phyloP scores from a whole-genome alignment of 1,140 invertebrate species.

The Acyrthosiphon pisum region DNA sequence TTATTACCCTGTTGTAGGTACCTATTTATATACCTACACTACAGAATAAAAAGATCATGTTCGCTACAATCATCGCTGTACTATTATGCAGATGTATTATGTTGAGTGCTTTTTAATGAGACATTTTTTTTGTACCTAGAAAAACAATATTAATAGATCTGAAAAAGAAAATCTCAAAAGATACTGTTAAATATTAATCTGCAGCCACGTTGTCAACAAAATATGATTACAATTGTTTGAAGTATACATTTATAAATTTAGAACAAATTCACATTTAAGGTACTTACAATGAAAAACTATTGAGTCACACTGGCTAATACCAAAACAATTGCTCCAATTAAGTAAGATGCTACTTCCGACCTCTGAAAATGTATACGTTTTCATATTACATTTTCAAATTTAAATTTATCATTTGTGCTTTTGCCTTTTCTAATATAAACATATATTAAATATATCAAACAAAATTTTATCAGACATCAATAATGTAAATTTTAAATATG shows the following conservation, averaged over 20 bases:
- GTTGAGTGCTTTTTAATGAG: neutral
- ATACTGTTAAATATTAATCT: neutral
- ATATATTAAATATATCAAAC: neutral
- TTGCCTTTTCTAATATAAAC: neutral
- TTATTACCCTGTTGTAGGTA: neutral
- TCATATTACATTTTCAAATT: neutral
- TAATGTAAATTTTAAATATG: neutral
- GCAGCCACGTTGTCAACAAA: neutral
- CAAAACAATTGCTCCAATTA: too few species aligned
- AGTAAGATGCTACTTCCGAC: fast-evolving
- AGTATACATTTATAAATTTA: too few species aligned
- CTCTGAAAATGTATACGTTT: neutral
- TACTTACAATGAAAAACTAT: neutral
- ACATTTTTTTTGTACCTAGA: neutral
- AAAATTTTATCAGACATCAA: neutral
- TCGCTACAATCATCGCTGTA: too few species aligned
- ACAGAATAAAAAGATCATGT: neutral
- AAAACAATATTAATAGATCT: too few species aligned
- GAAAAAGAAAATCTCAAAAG: neutral
- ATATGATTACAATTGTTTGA: neutral
- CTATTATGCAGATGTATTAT: neutral
- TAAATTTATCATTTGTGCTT: neutral
- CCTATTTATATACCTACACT: neutral
- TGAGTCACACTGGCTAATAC: neutral
- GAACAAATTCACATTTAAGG: too few species aligned